These are phyloP conservation scores for Brachylomia viminalis DNA, from an alignment of 2,888 invertebrate species.

Conservation along the genomic window DNA sequence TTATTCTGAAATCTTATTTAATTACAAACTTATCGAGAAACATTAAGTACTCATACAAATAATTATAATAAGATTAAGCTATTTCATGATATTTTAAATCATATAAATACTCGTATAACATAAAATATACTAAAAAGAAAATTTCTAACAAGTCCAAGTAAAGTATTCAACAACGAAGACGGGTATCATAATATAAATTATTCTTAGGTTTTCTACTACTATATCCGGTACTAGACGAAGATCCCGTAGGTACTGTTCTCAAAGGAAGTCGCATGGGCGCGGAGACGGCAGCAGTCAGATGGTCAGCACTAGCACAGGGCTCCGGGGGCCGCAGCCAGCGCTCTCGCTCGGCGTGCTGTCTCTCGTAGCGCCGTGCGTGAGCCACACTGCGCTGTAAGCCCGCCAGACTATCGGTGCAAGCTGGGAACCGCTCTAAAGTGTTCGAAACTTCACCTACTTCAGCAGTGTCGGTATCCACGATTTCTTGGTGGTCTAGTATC, in stretches of 20 bases:
- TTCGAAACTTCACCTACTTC: slow-evolving; percentile 78
- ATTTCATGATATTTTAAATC: background rate
- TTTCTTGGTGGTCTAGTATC: slow-evolving; percentile 89
- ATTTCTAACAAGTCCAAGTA: slow-evolving; percentile 44
- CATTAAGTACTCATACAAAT: background rate
- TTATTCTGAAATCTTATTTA: slow-evolving; percentile 12
- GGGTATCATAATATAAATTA: slow-evolving; percentile 78
- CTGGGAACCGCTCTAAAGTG: slow-evolving; percentile 74
- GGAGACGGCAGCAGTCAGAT: slow-evolving; percentile 73
- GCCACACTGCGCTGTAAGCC: slow-evolving; percentile 79
- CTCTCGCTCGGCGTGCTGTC: slow-evolving; percentile 75
- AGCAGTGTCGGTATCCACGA: slow-evolving; percentile 83
- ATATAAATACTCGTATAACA: background rate
- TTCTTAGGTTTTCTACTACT: slow-evolving; percentile 72
- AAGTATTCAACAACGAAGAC: slow-evolving; percentile 69
- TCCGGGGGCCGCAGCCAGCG: slow-evolving; percentile 70
- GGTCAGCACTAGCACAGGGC: slow-evolving; percentile 75
- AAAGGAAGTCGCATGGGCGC: slow-evolving; percentile 67
- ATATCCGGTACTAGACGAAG: slow-evolving; percentile 37
- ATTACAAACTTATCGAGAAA: slow-evolving; percentile 1
- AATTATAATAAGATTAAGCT: slow-evolving; percentile 1
- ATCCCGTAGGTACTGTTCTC: slow-evolving; percentile 60
- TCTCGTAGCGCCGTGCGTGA: slow-evolving; percentile 77
- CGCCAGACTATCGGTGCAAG: slow-evolving; percentile 82
- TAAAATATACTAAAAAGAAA: slow-evolving; percentile 24